A percentile compares a stretch with the other conserved stretches of the same genome.
phyloP scores from a whole-genome alignment of 2,797 vertebrate genomes.

The Gobionotothen gibberifrons region DNA sequence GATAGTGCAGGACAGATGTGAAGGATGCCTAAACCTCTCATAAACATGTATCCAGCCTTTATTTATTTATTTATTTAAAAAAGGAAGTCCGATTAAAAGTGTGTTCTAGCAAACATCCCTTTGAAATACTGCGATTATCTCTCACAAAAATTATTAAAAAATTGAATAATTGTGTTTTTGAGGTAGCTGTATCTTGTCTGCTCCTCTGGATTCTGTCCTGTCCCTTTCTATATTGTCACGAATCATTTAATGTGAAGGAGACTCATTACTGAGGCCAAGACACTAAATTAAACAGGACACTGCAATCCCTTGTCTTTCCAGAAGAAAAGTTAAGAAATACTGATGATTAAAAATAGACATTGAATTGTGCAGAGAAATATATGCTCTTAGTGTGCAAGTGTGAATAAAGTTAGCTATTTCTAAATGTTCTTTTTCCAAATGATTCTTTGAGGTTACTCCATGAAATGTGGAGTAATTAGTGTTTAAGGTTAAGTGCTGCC shows the following conservation, averaged over 20 bases:
- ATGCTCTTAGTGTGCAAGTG: neutral
- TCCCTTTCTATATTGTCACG: slow-evolving; percentile 16
- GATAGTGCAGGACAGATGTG: neutral
- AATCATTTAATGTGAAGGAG: slow-evolving; percentile 40
- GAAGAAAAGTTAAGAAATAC: neutral
- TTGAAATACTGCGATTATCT: neutral
- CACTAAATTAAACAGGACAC: slow-evolving; percentile 38
- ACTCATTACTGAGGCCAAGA: slow-evolving; percentile 32
- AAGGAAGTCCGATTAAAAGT: no score
- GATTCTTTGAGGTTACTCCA: neutral
- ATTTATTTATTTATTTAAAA: slow-evolving; percentile 1
- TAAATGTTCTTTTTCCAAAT: neutral
- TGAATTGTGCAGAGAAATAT: neutral
- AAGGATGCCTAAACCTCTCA: neutral
- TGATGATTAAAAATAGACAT: neutral
- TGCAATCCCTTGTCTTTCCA: slow-evolving; percentile 7
- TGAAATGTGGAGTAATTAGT: slow-evolving; percentile 12
- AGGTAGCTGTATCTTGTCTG: neutral
- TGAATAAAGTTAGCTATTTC: neutral
- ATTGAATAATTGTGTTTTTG: neutral
- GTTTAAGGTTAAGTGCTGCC: slow-evolving; percentile 33
- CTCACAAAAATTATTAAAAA: neutral
- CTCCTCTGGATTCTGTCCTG: neutral
- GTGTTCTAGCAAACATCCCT: neutral
- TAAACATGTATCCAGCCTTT: neutral